Evolutionary conservation across 1,140 invertebrate species (phyloP).

Genomic region (Tetranychus urticae): DNA sequence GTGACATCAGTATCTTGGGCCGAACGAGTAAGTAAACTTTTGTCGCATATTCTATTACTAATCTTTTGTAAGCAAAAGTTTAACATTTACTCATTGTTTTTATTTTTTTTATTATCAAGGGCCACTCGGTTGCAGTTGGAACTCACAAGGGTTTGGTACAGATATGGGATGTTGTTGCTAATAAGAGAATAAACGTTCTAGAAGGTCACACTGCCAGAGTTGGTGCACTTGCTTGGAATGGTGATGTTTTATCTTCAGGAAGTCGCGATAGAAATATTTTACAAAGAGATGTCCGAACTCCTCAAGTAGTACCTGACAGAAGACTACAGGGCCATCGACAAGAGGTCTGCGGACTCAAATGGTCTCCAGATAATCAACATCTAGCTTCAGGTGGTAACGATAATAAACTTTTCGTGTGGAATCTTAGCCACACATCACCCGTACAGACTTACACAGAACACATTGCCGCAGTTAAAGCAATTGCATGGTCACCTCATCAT

Average conservation of each 20-base stretch:
- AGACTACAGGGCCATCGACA: constrained; percentile 75
- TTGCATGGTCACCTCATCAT: constrained; percentile 98
- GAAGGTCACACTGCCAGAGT: constrained; percentile 66
- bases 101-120: constrained; percentile 23
- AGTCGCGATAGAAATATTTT: constrained; percentile 80
- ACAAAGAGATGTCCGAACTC: constrained; percentile 76
- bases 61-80: background rate
- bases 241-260: constrained; percentile 84
- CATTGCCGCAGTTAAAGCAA: constrained; percentile 92
- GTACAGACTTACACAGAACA: constrained; percentile 94
- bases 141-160: constrained; percentile 90
- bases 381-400: constrained; percentile 97
- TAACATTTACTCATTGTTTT: background rate
- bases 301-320: constrained; percentile 44
- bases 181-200: constrained; percentile 69
- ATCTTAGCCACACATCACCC: constrained; percentile 58
- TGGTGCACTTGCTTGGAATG: constrained; percentile 92
- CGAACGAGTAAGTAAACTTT: constrained; percentile 36
- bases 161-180: constrained; percentile 89
- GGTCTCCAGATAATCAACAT: constrained; percentile 97
- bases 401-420: constrained; percentile 96
- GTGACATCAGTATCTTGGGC: constrained; percentile 99
- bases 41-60: too few species aligned
- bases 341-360: constrained; percentile 92
- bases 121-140: constrained; percentile 85